Conservation (phyloP, 2,113 vertebrate species). For the Nerophis lumbriciformis region DNA sequence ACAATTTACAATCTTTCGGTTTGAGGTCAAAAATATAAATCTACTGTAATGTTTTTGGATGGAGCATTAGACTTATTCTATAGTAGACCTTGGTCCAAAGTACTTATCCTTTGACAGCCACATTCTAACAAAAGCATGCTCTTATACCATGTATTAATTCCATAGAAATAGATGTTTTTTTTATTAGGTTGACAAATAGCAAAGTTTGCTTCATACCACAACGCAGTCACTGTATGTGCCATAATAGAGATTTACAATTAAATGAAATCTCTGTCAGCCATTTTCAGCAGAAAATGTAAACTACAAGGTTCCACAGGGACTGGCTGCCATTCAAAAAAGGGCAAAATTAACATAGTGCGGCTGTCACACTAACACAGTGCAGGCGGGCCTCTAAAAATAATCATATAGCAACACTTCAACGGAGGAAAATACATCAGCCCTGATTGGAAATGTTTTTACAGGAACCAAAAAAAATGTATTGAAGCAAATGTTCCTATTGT, state of each 20-base stretch:
- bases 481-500: too few species aligned
- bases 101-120: background rate
- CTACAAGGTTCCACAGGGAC: conserved; percentile 29
- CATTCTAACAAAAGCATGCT: background rate
- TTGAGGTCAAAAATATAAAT: conserved; percentile 14
- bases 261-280: conserved; percentile 22
- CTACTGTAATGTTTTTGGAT: conserved; percentile 5
- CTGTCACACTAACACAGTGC: conserved; percentile 19
- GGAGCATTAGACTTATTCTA: background rate
- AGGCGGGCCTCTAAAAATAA: conserved; percentile 1
- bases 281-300: conserved; percentile 27
- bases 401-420: background rate
- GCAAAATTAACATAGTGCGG: conserved; percentile 42
- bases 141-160: too few species aligned
- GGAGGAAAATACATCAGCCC: too few species aligned
- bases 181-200: background rate
- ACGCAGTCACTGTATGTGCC: background rate
- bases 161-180: too few species aligned
- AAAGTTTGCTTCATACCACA: background rate
- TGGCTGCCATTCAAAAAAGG: conserved; percentile 39
- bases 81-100: background rate
- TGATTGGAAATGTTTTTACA: too few species aligned
- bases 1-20: conserved; percentile 21
- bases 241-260: background rate
- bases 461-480: background rate